Conservation (phyloP, 2,888 invertebrate genomes). For the Cheilosia vernalis region DNA sequence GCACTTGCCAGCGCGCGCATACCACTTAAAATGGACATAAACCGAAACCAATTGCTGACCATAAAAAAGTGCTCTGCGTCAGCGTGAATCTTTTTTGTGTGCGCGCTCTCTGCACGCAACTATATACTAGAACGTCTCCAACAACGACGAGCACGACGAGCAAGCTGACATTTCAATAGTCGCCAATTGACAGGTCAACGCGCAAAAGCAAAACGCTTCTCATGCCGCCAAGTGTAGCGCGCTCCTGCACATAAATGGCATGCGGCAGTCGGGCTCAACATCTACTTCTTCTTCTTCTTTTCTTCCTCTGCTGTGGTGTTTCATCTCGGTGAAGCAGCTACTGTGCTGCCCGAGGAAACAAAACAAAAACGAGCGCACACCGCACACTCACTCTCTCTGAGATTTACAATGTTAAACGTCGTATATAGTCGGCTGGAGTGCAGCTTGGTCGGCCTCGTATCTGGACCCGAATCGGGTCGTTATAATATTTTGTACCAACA, state of each 20-base stretch:
- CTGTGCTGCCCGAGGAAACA: slow-evolving; percentile 28
- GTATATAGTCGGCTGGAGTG: slow-evolving; percentile 1
- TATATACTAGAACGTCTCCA: slow-evolving; percentile 19
- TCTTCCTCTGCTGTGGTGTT: slow-evolving; percentile 17
- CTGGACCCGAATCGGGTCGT: slow-evolving; percentile 80
- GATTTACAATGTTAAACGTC: slow-evolving; percentile 74
- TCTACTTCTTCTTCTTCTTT: neutral
- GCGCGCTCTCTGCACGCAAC: slow-evolving; percentile 63
- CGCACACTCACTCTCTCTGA: slow-evolving; percentile 44
- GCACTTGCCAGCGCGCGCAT: slow-evolving; percentile 67
- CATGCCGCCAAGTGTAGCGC: slow-evolving; percentile 73
- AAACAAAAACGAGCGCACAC: slow-evolving; percentile 2
- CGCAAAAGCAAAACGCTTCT: slow-evolving; percentile 78
- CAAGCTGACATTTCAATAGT: slow-evolving; percentile 83
- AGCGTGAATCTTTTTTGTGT: slow-evolving; percentile 55
- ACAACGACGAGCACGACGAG: slow-evolving; percentile 63
- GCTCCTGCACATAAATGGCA: slow-evolving; percentile 62
- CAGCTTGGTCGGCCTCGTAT: slow-evolving; percentile 72
- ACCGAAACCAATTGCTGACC: slow-evolving; percentile 73
- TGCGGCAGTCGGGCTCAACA: slow-evolving; percentile 34
- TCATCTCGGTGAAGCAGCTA: slow-evolving; percentile 40
- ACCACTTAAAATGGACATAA: slow-evolving; percentile 75
- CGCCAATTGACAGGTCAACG: slow-evolving; percentile 83
- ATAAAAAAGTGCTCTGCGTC: slow-evolving; percentile 72
- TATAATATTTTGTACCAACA: slow-evolving; percentile 82